Percentiles rank a stretch among this genome's conserved stretches.
phyloP scores from a whole-genome alignment of 2,888 invertebrate species.

The Heliconius charithonia region DNA sequence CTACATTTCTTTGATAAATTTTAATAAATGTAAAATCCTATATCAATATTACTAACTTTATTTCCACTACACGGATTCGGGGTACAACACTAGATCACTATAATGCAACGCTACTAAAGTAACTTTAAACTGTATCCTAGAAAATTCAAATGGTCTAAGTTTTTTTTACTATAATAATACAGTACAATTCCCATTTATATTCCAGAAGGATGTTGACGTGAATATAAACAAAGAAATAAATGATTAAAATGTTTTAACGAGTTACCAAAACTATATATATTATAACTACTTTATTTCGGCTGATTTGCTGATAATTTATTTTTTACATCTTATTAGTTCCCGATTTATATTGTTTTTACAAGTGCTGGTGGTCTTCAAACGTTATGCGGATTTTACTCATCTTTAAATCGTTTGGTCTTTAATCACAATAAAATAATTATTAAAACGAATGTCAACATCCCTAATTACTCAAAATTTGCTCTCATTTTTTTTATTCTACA shows the following conservation, averaged over 20 bases:
- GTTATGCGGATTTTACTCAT: background rate
- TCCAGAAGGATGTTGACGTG: background rate
- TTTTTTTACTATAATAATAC: background rate
- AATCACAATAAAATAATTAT: background rate
- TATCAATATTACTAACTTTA: constrained; percentile 14
- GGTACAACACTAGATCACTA: constrained; percentile 31
- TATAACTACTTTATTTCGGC: background rate
- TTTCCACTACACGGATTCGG: constrained; percentile 15
- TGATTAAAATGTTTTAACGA: background rate
- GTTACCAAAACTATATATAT: background rate
- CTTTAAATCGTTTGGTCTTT: background rate
- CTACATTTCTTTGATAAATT: background rate
- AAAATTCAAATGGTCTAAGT: constrained; percentile 30
- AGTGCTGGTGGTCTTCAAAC: background rate
- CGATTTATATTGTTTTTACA: background rate
- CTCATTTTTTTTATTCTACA: background rate
- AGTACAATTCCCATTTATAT: background rate
- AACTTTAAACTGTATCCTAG: constrained; percentile 11
- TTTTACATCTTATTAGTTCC: background rate
- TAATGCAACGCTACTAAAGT: constrained; percentile 23
- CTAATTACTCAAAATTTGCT: background rate
- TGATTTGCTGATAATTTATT: background rate
- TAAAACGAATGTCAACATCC: background rate
- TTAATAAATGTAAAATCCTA: background rate
- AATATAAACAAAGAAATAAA: background rate